Conservation (phyloP, 1,140 invertebrate genomes). For the Eueides isabella region DNA sequence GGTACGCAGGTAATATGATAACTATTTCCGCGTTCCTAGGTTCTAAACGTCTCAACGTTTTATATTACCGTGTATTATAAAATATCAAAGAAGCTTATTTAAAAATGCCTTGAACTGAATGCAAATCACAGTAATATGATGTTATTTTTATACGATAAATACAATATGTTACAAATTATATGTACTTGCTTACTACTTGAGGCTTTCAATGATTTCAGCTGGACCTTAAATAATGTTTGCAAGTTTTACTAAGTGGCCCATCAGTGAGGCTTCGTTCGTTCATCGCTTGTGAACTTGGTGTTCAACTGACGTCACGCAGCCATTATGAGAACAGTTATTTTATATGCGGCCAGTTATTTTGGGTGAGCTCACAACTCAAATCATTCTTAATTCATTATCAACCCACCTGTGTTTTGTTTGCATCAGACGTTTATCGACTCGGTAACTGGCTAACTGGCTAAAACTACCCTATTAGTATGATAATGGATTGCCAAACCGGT, state of each 20-base stretch:
- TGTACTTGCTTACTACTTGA: not conserved
- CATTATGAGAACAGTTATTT: constrained; percentile 31
- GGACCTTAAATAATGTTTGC: not conserved
- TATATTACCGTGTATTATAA: not conserved
- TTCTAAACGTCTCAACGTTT: not conserved
- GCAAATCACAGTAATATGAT: constrained; percentile 7
- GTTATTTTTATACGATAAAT: constrained; percentile 4
- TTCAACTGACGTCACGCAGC: constrained; percentile 11
- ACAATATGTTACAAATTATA: not conserved
- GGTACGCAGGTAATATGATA: constrained; percentile 22
- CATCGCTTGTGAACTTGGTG: not conserved
- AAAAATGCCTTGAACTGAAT: constrained; percentile 1
- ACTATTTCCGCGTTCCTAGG: constrained; percentile 26
- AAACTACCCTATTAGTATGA: constrained; percentile 71
- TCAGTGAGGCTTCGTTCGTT: not conserved
- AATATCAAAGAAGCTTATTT: not conserved
- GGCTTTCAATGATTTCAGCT: not conserved
- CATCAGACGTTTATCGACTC: constrained; percentile 39
- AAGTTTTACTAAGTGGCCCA: not conserved
- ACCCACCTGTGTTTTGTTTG: constrained; percentile 45
- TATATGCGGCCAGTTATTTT: constrained; percentile 27
- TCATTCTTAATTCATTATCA: constrained; percentile 28
- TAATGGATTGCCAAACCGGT: constrained; percentile 62
- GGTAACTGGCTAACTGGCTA: constrained; percentile 55
- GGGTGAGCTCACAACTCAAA: constrained; percentile 16